These are phyloP conservation scores for Magallana gigas DNA, from an alignment of 1,140 invertebrate genomes.

Conservation along the genomic window DNA sequence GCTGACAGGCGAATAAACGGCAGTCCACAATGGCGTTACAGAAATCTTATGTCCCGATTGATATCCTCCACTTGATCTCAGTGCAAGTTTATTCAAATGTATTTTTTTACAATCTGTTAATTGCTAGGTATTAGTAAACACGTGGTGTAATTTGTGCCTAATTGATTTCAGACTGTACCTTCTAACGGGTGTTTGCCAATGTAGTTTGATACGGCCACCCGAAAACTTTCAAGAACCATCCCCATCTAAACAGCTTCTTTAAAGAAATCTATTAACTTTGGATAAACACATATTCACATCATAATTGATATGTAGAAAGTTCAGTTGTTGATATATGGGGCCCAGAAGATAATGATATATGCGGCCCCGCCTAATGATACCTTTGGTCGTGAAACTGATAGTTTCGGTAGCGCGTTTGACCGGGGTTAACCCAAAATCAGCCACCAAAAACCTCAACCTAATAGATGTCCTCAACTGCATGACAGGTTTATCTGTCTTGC, in stretches of 20 bases:
- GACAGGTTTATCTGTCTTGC: slow-evolving; percentile 17
- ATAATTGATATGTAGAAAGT: slow-evolving; percentile 19
- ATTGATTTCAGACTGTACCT: neutral
- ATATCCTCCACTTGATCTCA: slow-evolving; percentile 24
- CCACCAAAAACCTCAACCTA: slow-evolving; percentile 10
- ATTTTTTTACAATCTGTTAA: slow-evolving; percentile 35
- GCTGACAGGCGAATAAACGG: slow-evolving; percentile 21
- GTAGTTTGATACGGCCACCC: slow-evolving; percentile 16
- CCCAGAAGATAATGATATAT: slow-evolving; percentile 30
- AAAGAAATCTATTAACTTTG: slow-evolving; percentile 16
- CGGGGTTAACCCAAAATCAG: slow-evolving; percentile 17
- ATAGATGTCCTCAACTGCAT: neutral
- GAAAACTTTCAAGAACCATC: neutral
- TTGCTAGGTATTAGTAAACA: slow-evolving; percentile 24
- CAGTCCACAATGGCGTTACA: neutral
- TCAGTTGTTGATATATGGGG: slow-evolving; percentile 12
- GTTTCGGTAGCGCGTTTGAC: slow-evolving; percentile 12
- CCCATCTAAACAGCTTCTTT: neutral
- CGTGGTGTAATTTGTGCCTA: neutral
- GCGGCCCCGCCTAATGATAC: slow-evolving; percentile 5
- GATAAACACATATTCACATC: slow-evolving; percentile 36
- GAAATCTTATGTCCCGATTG: neutral
- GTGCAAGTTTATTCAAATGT: slow-evolving; percentile 36
- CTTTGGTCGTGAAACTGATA: slow-evolving; percentile 22
- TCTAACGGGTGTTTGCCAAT: neutral